Evolutionary conservation across 1,140 invertebrate genomes (phyloP), one percentile per base, ranked within the genome.

Genomic region (Conopomorpha cramerella): DNA sequence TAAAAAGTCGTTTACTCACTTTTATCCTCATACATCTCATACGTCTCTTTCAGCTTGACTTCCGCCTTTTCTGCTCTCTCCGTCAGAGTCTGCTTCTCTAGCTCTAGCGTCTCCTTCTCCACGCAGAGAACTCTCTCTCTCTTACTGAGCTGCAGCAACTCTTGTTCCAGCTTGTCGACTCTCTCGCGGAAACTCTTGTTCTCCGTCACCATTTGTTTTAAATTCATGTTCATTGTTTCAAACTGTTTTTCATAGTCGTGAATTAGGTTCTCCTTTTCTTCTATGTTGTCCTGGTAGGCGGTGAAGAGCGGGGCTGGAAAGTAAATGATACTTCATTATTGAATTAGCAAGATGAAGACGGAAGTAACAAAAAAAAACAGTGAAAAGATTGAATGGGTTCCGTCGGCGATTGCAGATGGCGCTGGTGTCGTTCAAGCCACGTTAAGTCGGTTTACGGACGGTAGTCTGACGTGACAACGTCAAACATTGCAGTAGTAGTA

Each of bases 251-350:
- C 84, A 33, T 86, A 87, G 37, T 80, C 78, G 7, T 66, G 46
- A 37, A 89, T 83, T 3, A 87, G 74, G 19, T 82, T 80, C 32
- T 86, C 81, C 49, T 88, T 89, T 50, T 88, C 86, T 43, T 68
- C 68, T 11, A 88, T 56, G 33, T 82, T 84, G 51, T 86, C 84
- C 58, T 86, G 81, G 46, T 87, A 89, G 1, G 86, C 86, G 53
- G 86, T 80, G 35, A 88, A 72, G 14, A 88, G 61, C 2, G 86
- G 86, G 0, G 79, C 81, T 68, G 55, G 30, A 27, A 35, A 41
- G 18, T 32, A 25, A 79, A 45, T 35, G 72, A 78, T 48, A 79
- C 79, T 11, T 65, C 47, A 55, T 81, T 77, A n/a, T 8, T 15
- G 2, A 30, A 33, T 31, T 25, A 17, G 6, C 4, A 38, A 12